A percentile compares a stretch with the other conserved stretches of the same genome.
Evolutionary conservation across 2,888 invertebrate species (phyloP).

Genomic region (Sepioteuthis lessoniana): DNA sequence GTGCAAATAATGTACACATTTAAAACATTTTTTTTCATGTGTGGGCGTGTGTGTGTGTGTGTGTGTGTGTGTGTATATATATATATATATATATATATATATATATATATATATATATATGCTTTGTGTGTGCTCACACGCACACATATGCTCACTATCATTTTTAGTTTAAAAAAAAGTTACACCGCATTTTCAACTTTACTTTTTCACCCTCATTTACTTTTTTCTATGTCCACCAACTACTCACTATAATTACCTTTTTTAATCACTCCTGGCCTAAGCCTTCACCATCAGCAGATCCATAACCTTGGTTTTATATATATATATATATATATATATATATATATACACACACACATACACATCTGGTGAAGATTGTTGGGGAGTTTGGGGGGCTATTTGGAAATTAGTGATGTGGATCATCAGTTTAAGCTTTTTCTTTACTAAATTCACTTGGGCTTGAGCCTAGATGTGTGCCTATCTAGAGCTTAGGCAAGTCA

Average conservation of each 20-base stretch:
- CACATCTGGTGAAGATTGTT: not conserved
- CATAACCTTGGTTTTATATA: not conserved
- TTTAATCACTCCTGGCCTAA: constrained; percentile 14
- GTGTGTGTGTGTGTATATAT: too few species aligned
- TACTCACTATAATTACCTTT: not conserved
- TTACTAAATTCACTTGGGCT: not conserved
- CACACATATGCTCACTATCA: not conserved
- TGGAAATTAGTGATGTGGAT: not conserved
- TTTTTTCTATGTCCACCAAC: not conserved
- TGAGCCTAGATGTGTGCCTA: constrained; percentile 12
- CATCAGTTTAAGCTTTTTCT: not conserved
- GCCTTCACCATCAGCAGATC: not conserved
- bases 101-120: too few species aligned
- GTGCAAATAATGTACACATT: not conserved
- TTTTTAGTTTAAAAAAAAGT: not conserved
- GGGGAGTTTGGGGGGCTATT: not conserved
- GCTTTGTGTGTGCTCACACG: too few species aligned
- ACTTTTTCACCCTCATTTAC: not conserved
- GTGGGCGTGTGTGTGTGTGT: too few species aligned
- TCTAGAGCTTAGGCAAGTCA: not conserved
- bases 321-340: too few species aligned
- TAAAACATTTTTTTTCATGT: not conserved
- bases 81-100: too few species aligned
- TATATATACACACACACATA: not conserved
- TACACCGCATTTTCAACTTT: not conserved